phyloP scores from a whole-genome alignment of 2,797 vertebrate genomes.

The Sebastolobus alascanus region DNA sequence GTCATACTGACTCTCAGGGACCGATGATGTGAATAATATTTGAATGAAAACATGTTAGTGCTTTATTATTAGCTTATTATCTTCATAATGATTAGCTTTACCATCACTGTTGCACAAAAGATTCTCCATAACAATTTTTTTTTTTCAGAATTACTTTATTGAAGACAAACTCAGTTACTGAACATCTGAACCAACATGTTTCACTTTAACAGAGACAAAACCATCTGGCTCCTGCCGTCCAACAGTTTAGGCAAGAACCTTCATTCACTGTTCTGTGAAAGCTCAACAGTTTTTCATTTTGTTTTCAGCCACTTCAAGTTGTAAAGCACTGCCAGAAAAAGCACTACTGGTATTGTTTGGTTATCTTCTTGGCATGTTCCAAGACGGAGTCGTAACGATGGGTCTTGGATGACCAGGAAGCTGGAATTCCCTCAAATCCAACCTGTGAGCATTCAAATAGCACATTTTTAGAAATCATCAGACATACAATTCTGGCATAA shows the following conservation, averaged over 20 bases:
- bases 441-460: slow-evolving; percentile 62
- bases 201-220: slow-evolving; percentile 72
- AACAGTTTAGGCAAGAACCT: slow-evolving; percentile 77
- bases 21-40: slow-evolving; percentile 2
- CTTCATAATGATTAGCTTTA: not conserved
- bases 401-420: slow-evolving; percentile 81
- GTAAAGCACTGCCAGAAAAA: not conserved
- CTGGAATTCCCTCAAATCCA: slow-evolving; percentile 78
- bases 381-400: slow-evolving; percentile 66
- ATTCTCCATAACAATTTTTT: not conserved
- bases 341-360: slow-evolving; percentile 59
- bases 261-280: slow-evolving; percentile 79
- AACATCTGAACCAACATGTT: slow-evolving; percentile 61
- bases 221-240: slow-evolving; percentile 73
- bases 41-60: not conserved
- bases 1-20: not conserved
- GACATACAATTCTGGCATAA: no score
- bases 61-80: not conserved
- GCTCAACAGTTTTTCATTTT: slow-evolving; percentile 48
- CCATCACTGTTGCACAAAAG: not conserved
- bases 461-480: not conserved
- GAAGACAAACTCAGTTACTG: not conserved
- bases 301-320: not conserved
- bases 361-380: slow-evolving; percentile 75
- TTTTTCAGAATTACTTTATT: slow-evolving; percentile 35